Percentiles rank a stretch among this genome's conserved stretches.
Evolutionary conservation across 1,140 invertebrate genomes (phyloP).

Genomic region (Hylaeus volcanicus): DNA sequence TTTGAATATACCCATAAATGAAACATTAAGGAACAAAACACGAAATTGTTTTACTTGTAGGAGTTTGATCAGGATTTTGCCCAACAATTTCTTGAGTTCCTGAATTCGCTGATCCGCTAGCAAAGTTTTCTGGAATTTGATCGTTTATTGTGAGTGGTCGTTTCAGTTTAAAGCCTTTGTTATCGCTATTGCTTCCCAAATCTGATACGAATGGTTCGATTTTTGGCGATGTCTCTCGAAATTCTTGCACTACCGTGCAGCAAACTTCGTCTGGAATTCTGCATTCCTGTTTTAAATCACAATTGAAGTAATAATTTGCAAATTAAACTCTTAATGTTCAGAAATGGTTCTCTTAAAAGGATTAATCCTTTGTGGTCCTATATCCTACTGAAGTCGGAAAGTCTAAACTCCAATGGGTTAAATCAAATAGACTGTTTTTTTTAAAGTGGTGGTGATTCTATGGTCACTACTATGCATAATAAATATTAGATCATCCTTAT

Average conservation of each 20-base stretch:
- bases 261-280: slow-evolving; percentile 70
- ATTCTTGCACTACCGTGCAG: slow-evolving; percentile 62
- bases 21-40: too few species aligned
- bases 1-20: too few species aligned
- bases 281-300: slow-evolving; percentile 62
- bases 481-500: too few species aligned
- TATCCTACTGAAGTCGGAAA: too few species aligned
- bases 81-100: neutral
- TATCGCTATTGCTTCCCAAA: too few species aligned
- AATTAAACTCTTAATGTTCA: neutral
- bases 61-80: neutral
- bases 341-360: too few species aligned
- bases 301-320: neutral
- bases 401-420: too few species aligned
- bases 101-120: too few species aligned
- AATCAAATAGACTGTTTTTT: too few species aligned
- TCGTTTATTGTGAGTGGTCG: neutral
- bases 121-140: neutral
- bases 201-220: neutral
- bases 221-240: neutral
- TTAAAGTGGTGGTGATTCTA: too few species aligned
- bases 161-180: neutral
- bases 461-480: too few species aligned
- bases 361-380: too few species aligned
- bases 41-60: neutral